Base-by-base conservation (phyloP, 2,797 vertebrate genomes). In the Enteromius treurensis region DNA sequence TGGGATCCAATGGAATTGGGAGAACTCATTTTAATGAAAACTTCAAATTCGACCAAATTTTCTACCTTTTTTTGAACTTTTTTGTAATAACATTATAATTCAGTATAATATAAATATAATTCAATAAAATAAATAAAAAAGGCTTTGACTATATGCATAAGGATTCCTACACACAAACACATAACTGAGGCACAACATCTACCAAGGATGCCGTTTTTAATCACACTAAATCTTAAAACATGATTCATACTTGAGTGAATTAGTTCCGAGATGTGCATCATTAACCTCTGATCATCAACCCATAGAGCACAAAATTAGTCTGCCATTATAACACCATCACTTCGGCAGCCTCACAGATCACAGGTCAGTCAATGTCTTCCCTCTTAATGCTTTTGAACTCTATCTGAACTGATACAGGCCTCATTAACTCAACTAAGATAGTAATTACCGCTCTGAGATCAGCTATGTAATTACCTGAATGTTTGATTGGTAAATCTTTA, bases 371-470 rank as follows among this genome's bases (percentile, higher is more conserved):
- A 58, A 40, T 32, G 37, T 58, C 73, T 58, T 76, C 49, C 34
- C 4, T 45, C 47, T 21, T 82, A 45, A 82, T 82, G 62, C 62
- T 76, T 73, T 32, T 86, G 77, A 86, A 86, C 82, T 79, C 79
- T 55, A 73, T 60, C 40, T 87, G 84, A 86, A 84, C 84, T 51
- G 40, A 69, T 75, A 64, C 55, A 73, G 65, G 47, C 71, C 73
- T 84, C 79, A 81, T 84, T 81, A 75, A 19, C 40, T 62, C 71
- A 79, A 82, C 81, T 77, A 77, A 82, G 70, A 71, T n/a, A 51
- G 26, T 76, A 84, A 86, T 86, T 86, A 67, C 79, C 67, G 69
- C 70, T 76, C 37, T 32, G 69, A 84, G 79, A 84, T 84, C 86
- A 84, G 79, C 34, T 51, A 75, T 51, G 29, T 87, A 78, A 78